These are phyloP conservation scores for Dinomys branickii DNA, from an alignment of 2,113 vertebrate genomes.

Conservation along the genomic window DNA sequence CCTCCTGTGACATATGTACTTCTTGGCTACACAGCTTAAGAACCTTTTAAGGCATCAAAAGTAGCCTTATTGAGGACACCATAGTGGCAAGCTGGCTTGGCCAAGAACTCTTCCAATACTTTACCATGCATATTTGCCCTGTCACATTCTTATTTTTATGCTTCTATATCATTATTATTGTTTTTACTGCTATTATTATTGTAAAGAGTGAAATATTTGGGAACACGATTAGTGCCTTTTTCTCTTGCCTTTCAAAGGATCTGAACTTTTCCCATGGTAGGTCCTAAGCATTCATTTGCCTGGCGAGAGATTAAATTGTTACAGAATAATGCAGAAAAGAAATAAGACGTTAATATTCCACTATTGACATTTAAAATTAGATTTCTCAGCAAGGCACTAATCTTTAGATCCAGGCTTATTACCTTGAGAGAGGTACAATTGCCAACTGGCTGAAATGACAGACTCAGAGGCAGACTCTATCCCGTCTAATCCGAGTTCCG, in stretches of 20 bases:
- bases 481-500: background rate
- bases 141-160: background rate
- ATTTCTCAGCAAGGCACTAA: constrained; percentile 55
- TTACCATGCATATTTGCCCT: background rate
- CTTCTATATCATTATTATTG: background rate
- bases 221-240: constrained; percentile 21
- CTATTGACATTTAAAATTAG: constrained; percentile 70
- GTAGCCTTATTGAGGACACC: background rate
- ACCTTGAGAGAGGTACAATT: constrained; percentile 23
- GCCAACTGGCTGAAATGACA: background rate
- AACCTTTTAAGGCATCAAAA: background rate
- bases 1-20: too few species aligned
- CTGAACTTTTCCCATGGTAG: background rate
- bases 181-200: background rate
- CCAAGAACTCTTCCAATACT: background rate
- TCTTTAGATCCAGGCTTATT: constrained; percentile 43
- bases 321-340: constrained; percentile 61
- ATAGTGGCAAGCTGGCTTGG: background rate
- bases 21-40: background rate
- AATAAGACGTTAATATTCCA: constrained; percentile 66
- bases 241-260: constrained; percentile 32
- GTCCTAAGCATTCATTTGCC: constrained; percentile 3
- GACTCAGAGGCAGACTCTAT: background rate
- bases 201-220: background rate
- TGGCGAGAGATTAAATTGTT: constrained; percentile 52